Conservation (phyloP, 2,888 invertebrate genomes). For the Leptopilina syphax region DNA sequence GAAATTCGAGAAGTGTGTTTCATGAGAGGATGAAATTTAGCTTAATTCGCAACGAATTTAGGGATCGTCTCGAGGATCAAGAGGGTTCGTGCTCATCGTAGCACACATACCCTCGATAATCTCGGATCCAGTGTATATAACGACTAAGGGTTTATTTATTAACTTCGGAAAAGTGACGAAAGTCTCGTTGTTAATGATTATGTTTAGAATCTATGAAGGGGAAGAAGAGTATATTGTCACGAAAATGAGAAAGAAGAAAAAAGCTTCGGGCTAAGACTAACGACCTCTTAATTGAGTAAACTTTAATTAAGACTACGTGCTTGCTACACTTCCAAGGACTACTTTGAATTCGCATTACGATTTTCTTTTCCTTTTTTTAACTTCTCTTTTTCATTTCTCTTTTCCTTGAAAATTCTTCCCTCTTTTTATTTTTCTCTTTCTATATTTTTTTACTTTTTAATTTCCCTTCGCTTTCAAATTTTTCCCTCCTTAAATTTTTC, state of each 20-base stretch:
- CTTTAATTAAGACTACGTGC: slow-evolving; percentile 56
- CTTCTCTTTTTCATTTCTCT: too few species aligned
- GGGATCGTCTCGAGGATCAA: background rate
- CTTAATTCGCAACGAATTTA: slow-evolving; percentile 17
- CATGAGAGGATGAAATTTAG: slow-evolving; percentile 14
- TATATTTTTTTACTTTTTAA: slow-evolving; percentile 15
- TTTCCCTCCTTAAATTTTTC: too few species aligned
- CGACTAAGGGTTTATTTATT: slow-evolving; percentile 48
- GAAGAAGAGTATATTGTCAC: background rate
- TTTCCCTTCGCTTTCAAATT: background rate
- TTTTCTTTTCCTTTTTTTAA: background rate
- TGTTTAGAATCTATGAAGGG: background rate
- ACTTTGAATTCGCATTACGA: slow-evolving; percentile 50
- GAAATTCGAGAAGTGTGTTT: slow-evolving; percentile 5
- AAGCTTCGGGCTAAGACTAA: slow-evolving; percentile 26
- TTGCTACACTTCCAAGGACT: slow-evolving; percentile 46
- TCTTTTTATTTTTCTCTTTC: background rate
- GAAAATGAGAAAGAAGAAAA: background rate
- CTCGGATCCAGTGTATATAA: slow-evolving; percentile 18
- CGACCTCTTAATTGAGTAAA: slow-evolving; percentile 55
- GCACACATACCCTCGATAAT: slow-evolving; percentile 38
- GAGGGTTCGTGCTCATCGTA: slow-evolving; percentile 25
- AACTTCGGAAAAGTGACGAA: slow-evolving; percentile 44
- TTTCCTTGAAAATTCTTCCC: too few species aligned
- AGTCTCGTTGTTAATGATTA: slow-evolving; percentile 34